Conservation (phyloP, 2,113 vertebrate genomes). For the Cyanistes caeruleus region DNA sequence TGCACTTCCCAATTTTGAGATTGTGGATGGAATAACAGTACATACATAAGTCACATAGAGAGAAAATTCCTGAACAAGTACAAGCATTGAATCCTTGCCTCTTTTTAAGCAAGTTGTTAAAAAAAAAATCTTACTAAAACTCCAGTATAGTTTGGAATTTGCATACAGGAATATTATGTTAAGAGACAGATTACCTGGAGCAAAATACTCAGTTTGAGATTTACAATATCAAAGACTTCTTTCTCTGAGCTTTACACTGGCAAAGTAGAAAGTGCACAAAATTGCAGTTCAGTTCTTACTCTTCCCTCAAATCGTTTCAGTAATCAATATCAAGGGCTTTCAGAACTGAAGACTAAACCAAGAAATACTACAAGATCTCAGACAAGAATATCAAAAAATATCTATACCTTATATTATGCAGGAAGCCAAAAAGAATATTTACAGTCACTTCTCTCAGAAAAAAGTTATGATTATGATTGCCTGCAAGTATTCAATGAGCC, state of each 20-base stretch:
- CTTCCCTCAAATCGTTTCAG: not conserved
- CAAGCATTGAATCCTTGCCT: not conserved
- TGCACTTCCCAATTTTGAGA: not conserved
- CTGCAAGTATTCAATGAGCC: not conserved
- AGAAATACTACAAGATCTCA: not conserved
- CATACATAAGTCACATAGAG: not conserved
- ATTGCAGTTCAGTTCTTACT: not conserved
- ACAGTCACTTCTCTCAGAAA: conserved; percentile 3
- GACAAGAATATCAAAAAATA: not conserved
- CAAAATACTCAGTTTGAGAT: not conserved
- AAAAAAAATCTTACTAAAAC: not conserved
- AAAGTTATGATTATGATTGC: conserved; percentile 4
- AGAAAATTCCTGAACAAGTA: not conserved
- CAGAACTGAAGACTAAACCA: not conserved
- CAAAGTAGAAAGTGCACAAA: not conserved
- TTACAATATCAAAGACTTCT: not conserved
- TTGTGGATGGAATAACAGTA: not conserved
- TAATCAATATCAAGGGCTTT: not conserved
- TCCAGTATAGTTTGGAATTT: not conserved
- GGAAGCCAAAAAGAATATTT: not conserved
- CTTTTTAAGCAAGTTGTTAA: not conserved
- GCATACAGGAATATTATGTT: not conserved
- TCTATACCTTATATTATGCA: not conserved
- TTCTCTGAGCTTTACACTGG: not conserved
- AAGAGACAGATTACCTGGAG: not conserved